A percentile compares a stretch with the other conserved stretches of the same genome.
phyloP scores from a whole-genome alignment of 2,888 invertebrate genomes.

The Gastracanthus pulcherrimus region DNA sequence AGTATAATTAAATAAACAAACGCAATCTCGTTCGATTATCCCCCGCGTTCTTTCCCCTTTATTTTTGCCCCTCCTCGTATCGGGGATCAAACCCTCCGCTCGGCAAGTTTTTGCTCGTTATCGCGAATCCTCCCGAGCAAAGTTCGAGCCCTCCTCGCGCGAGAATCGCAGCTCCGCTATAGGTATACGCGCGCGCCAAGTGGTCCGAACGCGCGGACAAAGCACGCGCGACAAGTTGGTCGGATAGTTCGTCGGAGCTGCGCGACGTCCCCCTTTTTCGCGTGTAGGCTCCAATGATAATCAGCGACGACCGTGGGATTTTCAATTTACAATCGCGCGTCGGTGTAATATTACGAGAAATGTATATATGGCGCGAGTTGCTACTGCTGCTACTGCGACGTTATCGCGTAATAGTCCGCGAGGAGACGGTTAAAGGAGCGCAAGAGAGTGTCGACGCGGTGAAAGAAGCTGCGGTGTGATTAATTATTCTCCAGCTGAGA shows the following conservation, averaged over 20 bases:
- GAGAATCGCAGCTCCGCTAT: background rate
- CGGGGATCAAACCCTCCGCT: background rate
- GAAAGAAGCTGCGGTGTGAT: slow-evolving; percentile 32
- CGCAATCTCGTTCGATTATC: slow-evolving; percentile 9
- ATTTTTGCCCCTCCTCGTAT: background rate
- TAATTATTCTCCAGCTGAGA: slow-evolving; percentile 51
- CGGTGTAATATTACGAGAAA: too few relatives aligned
- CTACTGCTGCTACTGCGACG: too few relatives aligned
- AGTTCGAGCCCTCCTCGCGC: background rate
- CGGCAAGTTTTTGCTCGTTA: slow-evolving; percentile 10
- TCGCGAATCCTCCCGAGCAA: background rate
- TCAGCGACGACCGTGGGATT: too few relatives aligned
- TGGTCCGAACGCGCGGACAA: background rate
- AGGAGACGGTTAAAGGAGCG: background rate
- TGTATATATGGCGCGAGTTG: too few relatives aligned
- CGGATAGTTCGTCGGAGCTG: background rate
- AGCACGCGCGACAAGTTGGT: background rate
- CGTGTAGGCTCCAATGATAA: background rate
- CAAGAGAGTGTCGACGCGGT: background rate
- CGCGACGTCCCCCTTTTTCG: background rate
- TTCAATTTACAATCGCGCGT: slow-evolving; percentile 16
- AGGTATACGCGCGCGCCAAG: background rate
- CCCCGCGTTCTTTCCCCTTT: background rate
- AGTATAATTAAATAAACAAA: slow-evolving; percentile 15
- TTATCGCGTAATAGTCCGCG: background rate